These are phyloP conservation scores for Halichoeres trimaculatus DNA, from an alignment of 2,113 vertebrate genomes.

Conservation along the genomic window DNA sequence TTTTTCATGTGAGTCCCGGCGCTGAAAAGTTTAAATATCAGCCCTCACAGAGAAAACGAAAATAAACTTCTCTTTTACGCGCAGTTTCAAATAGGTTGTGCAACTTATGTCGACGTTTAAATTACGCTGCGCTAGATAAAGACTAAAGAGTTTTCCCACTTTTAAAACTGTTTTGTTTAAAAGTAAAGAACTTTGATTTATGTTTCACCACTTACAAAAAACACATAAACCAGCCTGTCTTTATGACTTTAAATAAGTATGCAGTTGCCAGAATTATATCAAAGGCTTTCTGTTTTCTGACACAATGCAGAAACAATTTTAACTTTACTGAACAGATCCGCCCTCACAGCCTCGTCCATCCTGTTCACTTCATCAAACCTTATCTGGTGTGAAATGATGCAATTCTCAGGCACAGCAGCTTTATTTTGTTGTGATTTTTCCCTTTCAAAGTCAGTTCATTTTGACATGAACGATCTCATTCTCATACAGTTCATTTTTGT, in stretches of 20 bases:
- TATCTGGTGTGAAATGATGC: constrained; percentile 24
- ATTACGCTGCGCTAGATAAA: constrained; percentile 38
- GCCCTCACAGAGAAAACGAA: constrained; percentile 32
- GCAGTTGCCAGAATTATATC: constrained; percentile 15
- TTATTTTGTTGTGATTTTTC: constrained; percentile 41
- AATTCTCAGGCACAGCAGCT: constrained; percentile 9
- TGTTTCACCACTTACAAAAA: constrained; percentile 8
- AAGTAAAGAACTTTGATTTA: constrained; percentile 51
- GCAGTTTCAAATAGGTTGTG: constrained; percentile 32
- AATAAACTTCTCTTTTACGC: constrained; percentile 54
- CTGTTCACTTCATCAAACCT: not conserved
- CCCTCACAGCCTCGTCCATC: constrained; percentile 28
- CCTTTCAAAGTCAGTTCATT: constrained; percentile 21
- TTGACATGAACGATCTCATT: constrained; percentile 79
- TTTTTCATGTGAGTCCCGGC: constrained; percentile 99
- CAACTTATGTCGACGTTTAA: not conserved
- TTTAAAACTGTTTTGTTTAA: constrained; percentile 66
- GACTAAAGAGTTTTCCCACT: constrained; percentile 58
- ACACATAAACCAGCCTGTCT: not conserved
- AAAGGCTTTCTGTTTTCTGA: constrained; percentile 19
- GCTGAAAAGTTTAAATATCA: constrained; percentile 72
- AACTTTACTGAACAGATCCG: constrained; percentile 8
- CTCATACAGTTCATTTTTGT: constrained; percentile 87
- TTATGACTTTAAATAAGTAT: constrained; percentile 37
- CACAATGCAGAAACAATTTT: constrained; percentile 12